Evolutionary conservation across 2,797 vertebrate genomes (phyloP).

Genomic region (Pseudochirops cupreus): DNA sequence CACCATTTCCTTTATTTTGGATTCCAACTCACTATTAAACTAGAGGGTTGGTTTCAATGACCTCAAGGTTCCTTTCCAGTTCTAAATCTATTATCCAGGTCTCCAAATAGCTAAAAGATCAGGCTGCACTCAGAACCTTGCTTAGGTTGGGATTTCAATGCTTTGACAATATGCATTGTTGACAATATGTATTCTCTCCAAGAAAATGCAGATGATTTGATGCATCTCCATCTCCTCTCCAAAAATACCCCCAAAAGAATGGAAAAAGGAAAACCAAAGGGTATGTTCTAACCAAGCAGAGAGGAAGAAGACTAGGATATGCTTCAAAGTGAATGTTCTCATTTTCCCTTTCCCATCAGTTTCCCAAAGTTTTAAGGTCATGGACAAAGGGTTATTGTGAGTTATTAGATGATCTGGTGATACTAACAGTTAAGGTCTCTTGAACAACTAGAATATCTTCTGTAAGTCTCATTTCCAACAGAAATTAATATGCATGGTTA

Average conservation of each 20-base stretch:
- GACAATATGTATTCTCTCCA: background rate
- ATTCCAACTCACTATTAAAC: background rate
- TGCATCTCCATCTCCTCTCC: background rate
- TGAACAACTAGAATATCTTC: background rate
- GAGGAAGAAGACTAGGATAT: background rate
- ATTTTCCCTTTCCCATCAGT: background rate
- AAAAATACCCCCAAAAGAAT: background rate
- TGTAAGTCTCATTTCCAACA: background rate
- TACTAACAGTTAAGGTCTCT: background rate
- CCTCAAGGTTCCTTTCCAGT: background rate
- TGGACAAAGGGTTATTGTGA: background rate
- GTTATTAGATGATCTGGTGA: background rate
- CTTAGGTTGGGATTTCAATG: background rate
- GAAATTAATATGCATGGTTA: background rate
- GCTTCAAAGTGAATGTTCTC: background rate
- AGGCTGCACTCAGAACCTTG: background rate
- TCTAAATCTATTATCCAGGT: background rate
- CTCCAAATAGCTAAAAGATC: background rate
- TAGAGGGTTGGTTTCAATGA: no score
- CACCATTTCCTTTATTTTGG: background rate
- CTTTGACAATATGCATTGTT: background rate
- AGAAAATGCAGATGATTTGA: background rate
- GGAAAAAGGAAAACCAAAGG: background rate
- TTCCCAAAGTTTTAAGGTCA: background rate
- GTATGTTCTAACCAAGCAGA: background rate